Conservation (phyloP, 2,113 vertebrate species). For the Corapipo altera region DNA sequence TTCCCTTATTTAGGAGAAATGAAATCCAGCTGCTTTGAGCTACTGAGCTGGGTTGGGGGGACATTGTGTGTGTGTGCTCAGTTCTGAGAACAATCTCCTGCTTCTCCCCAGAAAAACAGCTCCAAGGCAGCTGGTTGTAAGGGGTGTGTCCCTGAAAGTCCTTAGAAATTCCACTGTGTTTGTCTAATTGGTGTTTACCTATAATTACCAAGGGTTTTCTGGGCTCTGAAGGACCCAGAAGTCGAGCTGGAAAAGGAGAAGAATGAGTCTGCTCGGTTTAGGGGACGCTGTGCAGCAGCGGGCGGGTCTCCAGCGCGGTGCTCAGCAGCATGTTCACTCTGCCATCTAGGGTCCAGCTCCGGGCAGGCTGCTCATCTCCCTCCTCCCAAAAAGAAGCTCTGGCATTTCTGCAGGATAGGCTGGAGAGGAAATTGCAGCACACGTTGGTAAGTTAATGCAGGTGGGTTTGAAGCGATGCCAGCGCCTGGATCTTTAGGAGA, state of each 20-base stretch:
- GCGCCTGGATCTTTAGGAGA: neutral
- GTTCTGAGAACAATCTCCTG: neutral
- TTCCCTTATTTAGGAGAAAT: neutral
- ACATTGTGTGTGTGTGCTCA: neutral
- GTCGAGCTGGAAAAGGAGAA: neutral
- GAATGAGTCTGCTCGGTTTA: fast-evolving
- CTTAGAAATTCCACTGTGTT: neutral
- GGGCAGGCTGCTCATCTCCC: neutral
- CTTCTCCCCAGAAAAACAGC: neutral
- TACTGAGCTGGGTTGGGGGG: too few relatives aligned
- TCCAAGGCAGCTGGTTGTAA: fast-evolving
- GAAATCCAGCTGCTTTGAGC: neutral
- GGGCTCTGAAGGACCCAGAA: neutral
- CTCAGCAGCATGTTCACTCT: neutral
- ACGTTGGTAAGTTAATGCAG: too few relatives aligned
- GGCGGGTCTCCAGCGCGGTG: fast-evolving
- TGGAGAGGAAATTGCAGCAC: neutral
- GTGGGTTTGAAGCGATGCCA: neutral
- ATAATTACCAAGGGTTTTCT: neutral
- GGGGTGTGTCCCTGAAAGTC: neutral
- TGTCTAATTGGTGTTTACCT: neutral
- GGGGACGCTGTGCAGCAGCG: neutral
- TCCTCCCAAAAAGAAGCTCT: fast-evolving
- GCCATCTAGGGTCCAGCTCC: conserved; percentile 42
- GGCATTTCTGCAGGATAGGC: neutral